These are phyloP conservation scores for Pangasius macronema DNA, from an alignment of 2,797 vertebrate genomes.

Conservation along the genomic window DNA sequence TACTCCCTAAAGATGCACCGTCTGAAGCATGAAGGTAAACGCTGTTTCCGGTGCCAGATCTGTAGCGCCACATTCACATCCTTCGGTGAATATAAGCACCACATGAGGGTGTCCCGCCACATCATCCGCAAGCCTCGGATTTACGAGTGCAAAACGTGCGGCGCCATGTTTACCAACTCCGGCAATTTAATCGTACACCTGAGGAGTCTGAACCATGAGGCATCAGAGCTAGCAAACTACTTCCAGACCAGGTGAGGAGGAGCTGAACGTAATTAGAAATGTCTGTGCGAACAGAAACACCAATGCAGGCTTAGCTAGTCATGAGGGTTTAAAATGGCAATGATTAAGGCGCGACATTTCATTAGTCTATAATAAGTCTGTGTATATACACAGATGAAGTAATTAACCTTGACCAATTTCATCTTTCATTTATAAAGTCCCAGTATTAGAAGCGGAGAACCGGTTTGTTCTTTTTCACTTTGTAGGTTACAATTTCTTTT, in stretches of 20 bases:
- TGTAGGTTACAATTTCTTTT: background rate
- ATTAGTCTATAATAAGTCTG: background rate
- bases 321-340: background rate
- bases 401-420: background rate
- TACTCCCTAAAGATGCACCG: conserved; percentile 99
- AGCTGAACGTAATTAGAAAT: conserved; percentile 56
- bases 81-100: conserved; percentile 99
- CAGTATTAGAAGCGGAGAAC: background rate
- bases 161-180: conserved; percentile 99
- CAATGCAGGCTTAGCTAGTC: conserved; percentile 35
- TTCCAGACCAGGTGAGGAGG: conserved; percentile 99
- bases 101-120: conserved; percentile 99
- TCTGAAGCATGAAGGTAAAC: conserved; percentile 99
- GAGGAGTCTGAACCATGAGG: conserved; percentile 99
- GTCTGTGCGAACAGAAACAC: conserved; percentile 50
- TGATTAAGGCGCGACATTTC: background rate
- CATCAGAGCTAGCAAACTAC: conserved; percentile 99
- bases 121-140: conserved; percentile 99
- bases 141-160: conserved; percentile 99
- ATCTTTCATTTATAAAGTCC: conserved; percentile 1
- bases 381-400: background rate
- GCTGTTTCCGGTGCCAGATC: conserved; percentile 99
- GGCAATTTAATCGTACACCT: conserved; percentile 99
- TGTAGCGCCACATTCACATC: conserved; percentile 99
- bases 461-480: background rate